Conservation (phyloP, 2,113 vertebrate genomes). For the Platichthys flesus region DNA sequence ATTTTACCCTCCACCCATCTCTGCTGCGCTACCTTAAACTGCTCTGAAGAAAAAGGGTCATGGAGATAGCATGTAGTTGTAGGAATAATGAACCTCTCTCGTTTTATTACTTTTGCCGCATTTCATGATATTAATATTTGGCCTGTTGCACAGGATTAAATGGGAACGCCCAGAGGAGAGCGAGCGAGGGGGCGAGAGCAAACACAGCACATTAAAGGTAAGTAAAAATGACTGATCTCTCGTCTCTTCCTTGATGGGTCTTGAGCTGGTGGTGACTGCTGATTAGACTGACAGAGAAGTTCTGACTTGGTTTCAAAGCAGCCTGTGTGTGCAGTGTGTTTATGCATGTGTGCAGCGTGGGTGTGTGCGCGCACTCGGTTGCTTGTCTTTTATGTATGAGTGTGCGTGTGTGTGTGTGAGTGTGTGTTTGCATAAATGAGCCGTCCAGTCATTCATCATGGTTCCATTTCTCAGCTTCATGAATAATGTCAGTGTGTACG, state of each 20-base stretch:
- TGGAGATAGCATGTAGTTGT: constrained; percentile 20
- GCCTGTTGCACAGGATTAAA: constrained; percentile 29
- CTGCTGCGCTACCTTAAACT: constrained; percentile 19
- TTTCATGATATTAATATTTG: constrained; percentile 42
- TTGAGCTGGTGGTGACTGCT: constrained; percentile 60
- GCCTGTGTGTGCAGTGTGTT: constrained; percentile 34
- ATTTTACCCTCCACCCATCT: constrained; percentile 14
- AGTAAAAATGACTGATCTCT: constrained; percentile 52
- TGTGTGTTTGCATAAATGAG: constrained; percentile 68
- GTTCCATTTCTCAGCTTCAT: constrained; percentile 67
- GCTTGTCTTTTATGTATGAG: too few relatives aligned
- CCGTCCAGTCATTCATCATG: constrained; percentile 65
- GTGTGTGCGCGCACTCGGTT: background rate
- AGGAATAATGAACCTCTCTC: constrained; percentile 43
- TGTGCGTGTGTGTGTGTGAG: constrained; percentile 32
- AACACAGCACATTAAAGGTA: constrained; percentile 51
- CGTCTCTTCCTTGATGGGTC: constrained; percentile 42
- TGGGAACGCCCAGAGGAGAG: constrained; percentile 5
- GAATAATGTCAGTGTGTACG: constrained; percentile 67
- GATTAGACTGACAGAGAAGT: constrained; percentile 56
- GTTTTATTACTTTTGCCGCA: constrained; percentile 15
- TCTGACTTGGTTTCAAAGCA: constrained; percentile 64
- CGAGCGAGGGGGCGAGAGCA: constrained; percentile 3
- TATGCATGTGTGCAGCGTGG: constrained; percentile 3
- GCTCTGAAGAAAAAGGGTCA: constrained; percentile 7